phyloP scores from a whole-genome alignment of 2,797 vertebrate species.

The Lycodopsis pacificus region DNA sequence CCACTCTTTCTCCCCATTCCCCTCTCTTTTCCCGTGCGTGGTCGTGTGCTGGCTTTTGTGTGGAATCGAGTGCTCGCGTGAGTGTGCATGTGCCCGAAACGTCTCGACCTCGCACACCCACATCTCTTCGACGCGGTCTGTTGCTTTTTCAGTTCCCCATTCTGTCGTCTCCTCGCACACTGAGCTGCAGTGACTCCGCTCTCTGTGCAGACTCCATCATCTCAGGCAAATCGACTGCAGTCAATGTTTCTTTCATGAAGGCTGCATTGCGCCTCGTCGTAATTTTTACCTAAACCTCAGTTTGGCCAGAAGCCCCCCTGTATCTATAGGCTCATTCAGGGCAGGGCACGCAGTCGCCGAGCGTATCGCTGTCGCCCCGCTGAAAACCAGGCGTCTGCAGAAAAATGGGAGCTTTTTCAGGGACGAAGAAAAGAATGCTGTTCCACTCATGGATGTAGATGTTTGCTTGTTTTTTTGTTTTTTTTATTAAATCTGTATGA shows the following conservation, averaged over 20 bases:
- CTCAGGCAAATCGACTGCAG: constrained; percentile 57
- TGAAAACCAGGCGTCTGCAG: constrained; percentile 37
- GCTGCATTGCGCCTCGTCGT: constrained; percentile 56
- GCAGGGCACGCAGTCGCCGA: constrained; percentile 14
- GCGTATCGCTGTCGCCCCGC: constrained; percentile 46
- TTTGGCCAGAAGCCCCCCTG: constrained; percentile 55
- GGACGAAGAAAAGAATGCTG: constrained; percentile 34
- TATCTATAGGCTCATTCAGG: constrained; percentile 76
- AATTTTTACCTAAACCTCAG: constrained; percentile 59
- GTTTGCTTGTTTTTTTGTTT: background rate
- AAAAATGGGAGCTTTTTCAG: constrained; percentile 23
- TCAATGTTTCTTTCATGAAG: constrained; percentile 75
- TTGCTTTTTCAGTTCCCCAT: constrained; percentile 25
- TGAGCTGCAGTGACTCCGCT: constrained; percentile 51
- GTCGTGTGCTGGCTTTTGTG: background rate
- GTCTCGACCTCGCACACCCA: background rate
- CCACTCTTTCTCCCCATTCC: constrained; percentile 20
- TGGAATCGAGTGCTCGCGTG: background rate
- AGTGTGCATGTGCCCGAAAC: background rate
- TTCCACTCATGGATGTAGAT: background rate
- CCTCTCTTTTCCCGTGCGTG: constrained; percentile 17
- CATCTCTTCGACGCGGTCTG: constrained; percentile 17
- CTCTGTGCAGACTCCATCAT: constrained; percentile 65
- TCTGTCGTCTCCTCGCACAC: constrained; percentile 9
- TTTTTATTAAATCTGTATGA: background rate